Evolutionary conservation across 2,113 vertebrate species (phyloP).

Genomic region (Lanius ludovicianus): DNA sequence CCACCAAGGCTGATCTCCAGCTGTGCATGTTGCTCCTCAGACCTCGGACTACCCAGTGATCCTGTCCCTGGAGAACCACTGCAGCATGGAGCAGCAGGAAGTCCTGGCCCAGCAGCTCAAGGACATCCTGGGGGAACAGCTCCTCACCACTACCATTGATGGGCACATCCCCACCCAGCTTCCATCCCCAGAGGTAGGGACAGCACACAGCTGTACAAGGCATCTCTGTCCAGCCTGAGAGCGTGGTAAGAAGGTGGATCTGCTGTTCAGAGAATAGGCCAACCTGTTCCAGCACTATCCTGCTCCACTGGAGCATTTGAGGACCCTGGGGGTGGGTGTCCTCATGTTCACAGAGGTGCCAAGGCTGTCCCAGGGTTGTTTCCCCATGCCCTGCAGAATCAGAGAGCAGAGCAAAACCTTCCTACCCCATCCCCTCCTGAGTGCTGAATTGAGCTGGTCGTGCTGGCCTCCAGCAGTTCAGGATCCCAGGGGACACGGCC

Average conservation of each 20-base stretch:
- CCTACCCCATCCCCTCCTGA: background rate
- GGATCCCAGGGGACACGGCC: background rate
- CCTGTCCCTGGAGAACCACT: constrained; percentile 92
- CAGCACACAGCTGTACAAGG: background rate
- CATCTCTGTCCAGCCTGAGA: background rate
- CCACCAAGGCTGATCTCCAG: background rate
- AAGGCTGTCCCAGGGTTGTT: background rate
- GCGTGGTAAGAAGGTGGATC: background rate
- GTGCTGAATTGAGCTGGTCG: background rate
- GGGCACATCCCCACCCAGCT: constrained; percentile 73
- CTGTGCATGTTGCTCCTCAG: constrained; percentile 46
- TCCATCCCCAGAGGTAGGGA: constrained; percentile 87
- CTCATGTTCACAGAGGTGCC: background rate
- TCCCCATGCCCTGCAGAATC: background rate
- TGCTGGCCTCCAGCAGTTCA: background rate
- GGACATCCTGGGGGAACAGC: constrained; percentile 82
- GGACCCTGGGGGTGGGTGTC: background rate
- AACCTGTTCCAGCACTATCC: background rate
- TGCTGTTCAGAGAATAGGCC: background rate
- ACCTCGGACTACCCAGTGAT: constrained; percentile 87
- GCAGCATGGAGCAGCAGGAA: constrained; percentile 87
- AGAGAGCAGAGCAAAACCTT: background rate
- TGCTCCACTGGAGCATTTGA: background rate
- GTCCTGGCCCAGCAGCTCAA: constrained; percentile 81
- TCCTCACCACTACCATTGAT: constrained; percentile 76